phyloP scores from a whole-genome alignment of 2,113 vertebrate species.

The Penelope pileata region DNA sequence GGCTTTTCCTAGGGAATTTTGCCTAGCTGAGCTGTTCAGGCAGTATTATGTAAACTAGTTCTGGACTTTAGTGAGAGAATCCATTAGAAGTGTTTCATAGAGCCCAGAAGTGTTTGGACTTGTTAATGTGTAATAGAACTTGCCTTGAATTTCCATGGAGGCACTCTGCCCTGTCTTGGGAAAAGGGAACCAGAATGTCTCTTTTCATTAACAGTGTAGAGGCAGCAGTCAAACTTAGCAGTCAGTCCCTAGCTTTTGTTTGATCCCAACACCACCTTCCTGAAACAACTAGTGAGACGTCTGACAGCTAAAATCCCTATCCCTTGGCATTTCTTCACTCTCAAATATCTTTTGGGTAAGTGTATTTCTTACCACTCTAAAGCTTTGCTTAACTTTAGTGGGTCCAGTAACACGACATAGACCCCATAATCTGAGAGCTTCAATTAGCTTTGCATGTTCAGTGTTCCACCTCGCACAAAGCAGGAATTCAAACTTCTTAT shows the following conservation, averaged over 20 bases:
- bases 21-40: background rate
- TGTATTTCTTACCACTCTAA: background rate
- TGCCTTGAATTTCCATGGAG: background rate
- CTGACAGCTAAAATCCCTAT: background rate
- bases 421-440: background rate
- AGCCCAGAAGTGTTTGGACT: background rate
- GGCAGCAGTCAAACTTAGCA: background rate
- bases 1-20: background rate
- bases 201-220: background rate
- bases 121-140: background rate
- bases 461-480: background rate
- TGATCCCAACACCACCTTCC: background rate
- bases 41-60: background rate
- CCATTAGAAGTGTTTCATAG: background rate
- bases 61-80: rapidly evolving
- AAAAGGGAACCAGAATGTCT: background rate
- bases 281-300: background rate
- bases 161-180: background rate
- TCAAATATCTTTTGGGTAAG: background rate
- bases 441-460: background rate
- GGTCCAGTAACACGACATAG: background rate
- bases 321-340: background rate
- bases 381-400: background rate
- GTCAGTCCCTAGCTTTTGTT: rapidly evolving
- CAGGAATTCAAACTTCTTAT: background rate